Percentiles rank a stretch among this genome's conserved stretches.
Evolutionary conservation across 2,113 vertebrate species (phyloP).

Genomic region (Oenanthe melanoleuca): DNA sequence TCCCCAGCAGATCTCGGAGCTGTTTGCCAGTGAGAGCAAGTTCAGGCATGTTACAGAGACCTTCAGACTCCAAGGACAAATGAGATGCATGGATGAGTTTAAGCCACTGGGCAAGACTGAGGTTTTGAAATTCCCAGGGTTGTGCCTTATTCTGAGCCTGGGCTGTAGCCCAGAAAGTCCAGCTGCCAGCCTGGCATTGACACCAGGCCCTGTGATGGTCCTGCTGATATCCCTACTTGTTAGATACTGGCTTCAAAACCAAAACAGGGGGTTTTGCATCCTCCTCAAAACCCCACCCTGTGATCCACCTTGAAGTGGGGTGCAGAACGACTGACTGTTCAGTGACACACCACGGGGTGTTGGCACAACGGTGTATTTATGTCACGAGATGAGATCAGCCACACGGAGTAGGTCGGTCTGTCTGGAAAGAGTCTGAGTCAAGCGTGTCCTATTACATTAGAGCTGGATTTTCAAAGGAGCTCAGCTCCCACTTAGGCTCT

Average conservation of each 20-base stretch:
- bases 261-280: neutral
- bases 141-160: neutral
- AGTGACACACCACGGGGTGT: neutral
- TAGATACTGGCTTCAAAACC: neutral
- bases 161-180: neutral
- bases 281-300: neutral
- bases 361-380: constrained; percentile 9
- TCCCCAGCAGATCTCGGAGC: neutral
- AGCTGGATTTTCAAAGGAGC: constrained; percentile 39
- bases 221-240: neutral
- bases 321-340: neutral
- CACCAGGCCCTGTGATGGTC: neutral
- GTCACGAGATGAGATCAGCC: constrained; percentile 56
- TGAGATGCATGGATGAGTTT: neutral
- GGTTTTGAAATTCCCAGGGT: constrained; percentile 6
- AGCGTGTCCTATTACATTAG: constrained; percentile 49
- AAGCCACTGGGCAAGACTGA: neutral
- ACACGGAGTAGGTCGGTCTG: neutral
- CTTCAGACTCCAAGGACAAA: neutral
- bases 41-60: constrained; percentile 27
- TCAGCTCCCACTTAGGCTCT: neutral
- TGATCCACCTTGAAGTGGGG: neutral
- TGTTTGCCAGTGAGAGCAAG: neutral
- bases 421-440: constrained; percentile 43
- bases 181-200: neutral